Conservation (phyloP, 2,797 vertebrate genomes). For the Anolis apletophallus region DNA sequence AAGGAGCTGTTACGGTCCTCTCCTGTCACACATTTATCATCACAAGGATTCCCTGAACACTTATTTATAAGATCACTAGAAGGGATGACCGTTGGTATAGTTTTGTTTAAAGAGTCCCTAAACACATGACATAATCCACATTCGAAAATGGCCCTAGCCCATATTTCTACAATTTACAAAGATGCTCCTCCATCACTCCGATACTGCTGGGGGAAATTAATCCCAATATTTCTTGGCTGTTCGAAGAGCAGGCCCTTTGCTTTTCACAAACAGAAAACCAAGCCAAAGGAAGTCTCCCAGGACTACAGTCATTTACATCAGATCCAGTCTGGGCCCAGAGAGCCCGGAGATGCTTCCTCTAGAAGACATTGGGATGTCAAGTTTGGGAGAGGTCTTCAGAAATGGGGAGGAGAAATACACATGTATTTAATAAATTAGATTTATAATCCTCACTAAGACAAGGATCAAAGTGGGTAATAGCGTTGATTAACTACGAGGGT, state of each 20-base stretch:
- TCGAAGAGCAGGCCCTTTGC: constrained; percentile 25
- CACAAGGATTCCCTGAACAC: constrained; percentile 69
- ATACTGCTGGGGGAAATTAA: constrained; percentile 20
- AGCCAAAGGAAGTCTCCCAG: not conserved
- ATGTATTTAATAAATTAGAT: constrained; percentile 22
- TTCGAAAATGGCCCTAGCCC: constrained; percentile 47
- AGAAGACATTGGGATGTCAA: not conserved
- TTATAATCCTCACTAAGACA: constrained; percentile 6
- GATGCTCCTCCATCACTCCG: constrained; percentile 13
- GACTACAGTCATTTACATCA: not conserved
- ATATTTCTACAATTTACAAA: constrained; percentile 31
- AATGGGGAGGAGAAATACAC: not conserved
- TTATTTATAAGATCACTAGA: constrained; percentile 61
- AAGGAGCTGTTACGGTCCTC: constrained; percentile 58
- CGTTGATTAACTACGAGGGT: too few relatives aligned
- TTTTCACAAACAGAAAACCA: not conserved
- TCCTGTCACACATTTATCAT: constrained; percentile 68
- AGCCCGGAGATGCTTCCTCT: not conserved
- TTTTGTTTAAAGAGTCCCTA: constrained; percentile 66
- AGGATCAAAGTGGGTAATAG: not conserved
- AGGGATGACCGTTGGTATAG: constrained; percentile 63
- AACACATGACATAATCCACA: constrained; percentile 61
- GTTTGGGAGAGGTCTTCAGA: not conserved
- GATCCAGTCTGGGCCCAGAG: not conserved
- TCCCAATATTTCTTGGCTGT: constrained; percentile 6